A percentile compares a stretch with the other conserved stretches of the same genome.
Evolutionary conservation across 2,888 invertebrate genomes (phyloP).

Genomic region (Ceriagrion tenellum): DNA sequence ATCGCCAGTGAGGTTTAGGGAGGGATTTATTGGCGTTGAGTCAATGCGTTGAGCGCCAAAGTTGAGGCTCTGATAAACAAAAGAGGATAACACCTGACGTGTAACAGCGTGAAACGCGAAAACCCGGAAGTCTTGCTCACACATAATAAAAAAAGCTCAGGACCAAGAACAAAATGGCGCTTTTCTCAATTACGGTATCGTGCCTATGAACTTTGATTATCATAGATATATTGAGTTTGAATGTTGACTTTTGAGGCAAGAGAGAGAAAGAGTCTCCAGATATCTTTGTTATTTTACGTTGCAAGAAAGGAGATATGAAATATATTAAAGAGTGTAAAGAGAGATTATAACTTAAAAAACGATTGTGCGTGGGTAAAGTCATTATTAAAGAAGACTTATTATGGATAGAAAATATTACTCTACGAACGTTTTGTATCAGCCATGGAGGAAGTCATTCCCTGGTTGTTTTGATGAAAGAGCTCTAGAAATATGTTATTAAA

Average conservation of each 20-base stretch:
- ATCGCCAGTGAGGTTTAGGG: neutral
- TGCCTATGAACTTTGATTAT: conserved; percentile 55
- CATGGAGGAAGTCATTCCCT: neutral
- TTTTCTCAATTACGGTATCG: conserved; percentile 36
- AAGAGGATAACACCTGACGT: neutral
- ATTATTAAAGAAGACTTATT: neutral
- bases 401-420: conserved; percentile 14
- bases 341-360: neutral
- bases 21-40: neutral
- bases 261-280: neutral
- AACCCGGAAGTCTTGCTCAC: neutral
- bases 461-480: conserved; percentile 41
- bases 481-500: neutral
- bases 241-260: conserved; percentile 6
- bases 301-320: neutral
- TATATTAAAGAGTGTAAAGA: neutral
- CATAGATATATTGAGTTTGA: conserved; percentile 20
- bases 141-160: conserved; percentile 48
- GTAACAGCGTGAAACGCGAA: neutral
- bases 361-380: neutral
- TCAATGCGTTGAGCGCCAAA: neutral
- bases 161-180: conserved; percentile 60
- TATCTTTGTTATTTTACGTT: conserved; percentile 32
- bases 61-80: neutral
- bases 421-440: conserved; percentile 33